These are phyloP conservation scores for Carlito syrichta DNA, from an alignment of 2,113 vertebrate genomes.

Conservation along the genomic window DNA sequence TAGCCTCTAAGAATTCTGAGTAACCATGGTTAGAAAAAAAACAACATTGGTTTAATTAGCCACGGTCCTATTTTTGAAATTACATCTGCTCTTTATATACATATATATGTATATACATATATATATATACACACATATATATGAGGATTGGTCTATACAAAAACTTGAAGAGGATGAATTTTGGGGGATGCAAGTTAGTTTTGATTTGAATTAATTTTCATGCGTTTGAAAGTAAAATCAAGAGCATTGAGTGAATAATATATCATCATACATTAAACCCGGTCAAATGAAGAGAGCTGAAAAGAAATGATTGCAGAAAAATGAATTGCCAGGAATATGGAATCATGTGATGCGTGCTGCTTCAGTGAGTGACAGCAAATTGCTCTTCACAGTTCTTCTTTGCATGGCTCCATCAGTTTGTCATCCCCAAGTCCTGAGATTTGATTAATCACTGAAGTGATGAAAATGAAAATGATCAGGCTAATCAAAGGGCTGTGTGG, in stretches of 20 bases:
- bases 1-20: constrained; percentile 75
- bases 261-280: constrained; percentile 58
- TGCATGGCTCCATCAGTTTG: neutral
- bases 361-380: neutral
- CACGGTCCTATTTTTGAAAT: constrained; percentile 75
- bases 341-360: neutral
- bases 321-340: constrained; percentile 21
- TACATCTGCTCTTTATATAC: constrained; percentile 71
- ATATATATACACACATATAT: too few species aligned
- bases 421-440: neutral
- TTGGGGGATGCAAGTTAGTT: constrained; percentile 9
- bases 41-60: constrained; percentile 73
- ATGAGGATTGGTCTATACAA: constrained; percentile 34
- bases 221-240: constrained; percentile 70
- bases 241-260: constrained; percentile 68
- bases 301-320: constrained; percentile 69
- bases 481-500: neutral
- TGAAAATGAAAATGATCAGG: neutral
- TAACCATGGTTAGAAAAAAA: constrained; percentile 76
- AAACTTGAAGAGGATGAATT: constrained; percentile 58
- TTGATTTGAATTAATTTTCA: constrained; percentile 67
- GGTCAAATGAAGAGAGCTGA: constrained; percentile 34
- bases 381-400: neutral
- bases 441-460: constrained; percentile 45
- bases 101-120: too few species aligned